A percentile compares a stretch with the other conserved stretches of the same genome.
These are phyloP conservation scores for Stegophylla sp. DNA, from an alignment of 2,888 invertebrate species.

Conservation along the genomic window DNA sequence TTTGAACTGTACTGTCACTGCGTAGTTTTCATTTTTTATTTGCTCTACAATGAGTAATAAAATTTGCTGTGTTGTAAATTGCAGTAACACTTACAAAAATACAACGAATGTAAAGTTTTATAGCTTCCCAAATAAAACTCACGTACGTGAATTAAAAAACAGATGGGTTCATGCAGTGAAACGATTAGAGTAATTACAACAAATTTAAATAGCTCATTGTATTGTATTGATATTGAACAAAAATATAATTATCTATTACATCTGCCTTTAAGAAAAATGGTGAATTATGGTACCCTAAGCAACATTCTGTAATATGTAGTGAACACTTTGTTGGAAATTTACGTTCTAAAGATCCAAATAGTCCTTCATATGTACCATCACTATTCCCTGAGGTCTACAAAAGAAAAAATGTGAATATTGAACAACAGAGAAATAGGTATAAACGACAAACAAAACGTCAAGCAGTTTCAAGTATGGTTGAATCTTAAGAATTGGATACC, in stretches of 20 bases:
- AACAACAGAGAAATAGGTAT: conserved; percentile 5
- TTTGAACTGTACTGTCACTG: neutral
- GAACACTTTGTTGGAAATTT: conserved; percentile 19
- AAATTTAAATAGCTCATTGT: neutral
- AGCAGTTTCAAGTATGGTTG: neutral
- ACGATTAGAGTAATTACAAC: neutral
- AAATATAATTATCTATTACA: conserved; percentile 1
- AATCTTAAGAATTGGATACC: neutral
- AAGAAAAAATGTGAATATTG: neutral
- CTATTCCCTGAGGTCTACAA: no score
- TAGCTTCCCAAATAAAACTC: conserved; percentile 2
- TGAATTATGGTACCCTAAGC: conserved; percentile 12
- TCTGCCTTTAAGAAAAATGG: neutral
- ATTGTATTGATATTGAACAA: neutral
- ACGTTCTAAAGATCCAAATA: conserved; percentile 1
- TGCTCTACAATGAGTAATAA: neutral
- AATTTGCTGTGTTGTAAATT: conserved; percentile 2
- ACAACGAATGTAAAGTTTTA: neutral
- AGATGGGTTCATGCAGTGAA: neutral
- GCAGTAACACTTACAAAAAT: neutral
- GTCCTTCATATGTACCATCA: neutral
- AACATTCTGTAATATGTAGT: neutral
- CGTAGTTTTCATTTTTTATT: neutral
- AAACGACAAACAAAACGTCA: neutral
- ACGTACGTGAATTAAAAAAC: neutral